Base-by-base conservation (phyloP, 2,113 vertebrate genomes). In the Eublepharis macularius region DNA sequence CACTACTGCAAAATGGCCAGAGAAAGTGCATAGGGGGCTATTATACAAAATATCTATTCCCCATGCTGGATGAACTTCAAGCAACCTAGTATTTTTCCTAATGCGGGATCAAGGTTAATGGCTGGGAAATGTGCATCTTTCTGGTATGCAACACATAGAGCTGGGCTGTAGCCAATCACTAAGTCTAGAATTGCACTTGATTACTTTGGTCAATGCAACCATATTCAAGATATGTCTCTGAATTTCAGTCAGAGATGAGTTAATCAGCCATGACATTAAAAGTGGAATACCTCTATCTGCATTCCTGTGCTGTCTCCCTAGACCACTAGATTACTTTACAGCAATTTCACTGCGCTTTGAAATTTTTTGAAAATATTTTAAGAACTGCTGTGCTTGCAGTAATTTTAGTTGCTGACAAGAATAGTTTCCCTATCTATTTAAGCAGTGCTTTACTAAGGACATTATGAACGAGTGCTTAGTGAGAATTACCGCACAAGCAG, bases 401-500 rank as follows among this genome's bases (percentile, higher is more conserved):
- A 0, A 80, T 87, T 84, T 83, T 84, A 84, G 65, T 19, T 85
- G 39, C n/a, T 88, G 70, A 81, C 69, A 81, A 24, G 16, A 87
- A 32, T 76, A 89, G 0, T 16, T 91, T 91, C 83, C 88, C 83
- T 0, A n/a, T 83, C 49, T 87, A 12, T 84, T 89, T 83, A 89
- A 91, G 77, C 1, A 89, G 54, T 79, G 57, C 72, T 86, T 84
- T 88, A 57, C 73, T 70, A 82, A 75, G 81, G 45, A 87, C 39
- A 19, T 14, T 1, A 87, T 86, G 74, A 93, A 85, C 3, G n/a
- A 81, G 32, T 73, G 39, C 87, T 93, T 90, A 87, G 4, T 81
- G 83, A 90, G 89, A 93, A 90, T 90, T 93, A 91, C 83, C 83
- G 76, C 69, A 84, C 86, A 92, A 92, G 87, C 73, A 89, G 90